Evolutionary conservation across 2,888 invertebrate genomes (phyloP).

Genomic region (Epinotia bilunana): DNA sequence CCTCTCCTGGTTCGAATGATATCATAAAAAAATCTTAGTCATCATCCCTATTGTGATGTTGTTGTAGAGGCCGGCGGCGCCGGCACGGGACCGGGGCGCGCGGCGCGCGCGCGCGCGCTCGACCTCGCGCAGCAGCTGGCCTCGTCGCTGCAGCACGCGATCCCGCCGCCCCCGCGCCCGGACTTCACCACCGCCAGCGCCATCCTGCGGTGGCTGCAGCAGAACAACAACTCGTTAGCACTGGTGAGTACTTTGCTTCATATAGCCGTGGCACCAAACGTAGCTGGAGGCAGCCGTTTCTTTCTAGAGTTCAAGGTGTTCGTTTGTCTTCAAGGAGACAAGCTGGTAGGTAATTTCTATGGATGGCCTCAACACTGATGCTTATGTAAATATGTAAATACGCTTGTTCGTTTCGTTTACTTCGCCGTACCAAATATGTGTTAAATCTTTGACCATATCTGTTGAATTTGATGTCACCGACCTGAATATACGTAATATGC

Average conservation of each 20-base stretch:
- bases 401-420: neutral
- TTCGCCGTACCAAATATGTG: neutral
- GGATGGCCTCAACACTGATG: neutral
- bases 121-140: constrained; percentile 87
- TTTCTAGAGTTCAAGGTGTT: neutral
- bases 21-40: too few species aligned
- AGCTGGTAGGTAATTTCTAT: neutral
- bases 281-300: neutral
- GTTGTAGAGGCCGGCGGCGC: constrained; percentile 66
- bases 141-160: constrained; percentile 86
- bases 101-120: constrained; percentile 81
- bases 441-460: neutral
- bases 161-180: constrained; percentile 86
- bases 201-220: constrained; percentile 88
- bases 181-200: constrained; percentile 87
- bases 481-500: neutral
- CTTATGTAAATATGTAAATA: neutral
- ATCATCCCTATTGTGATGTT: too few species aligned
- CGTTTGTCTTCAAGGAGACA: neutral
- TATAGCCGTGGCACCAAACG: neutral
- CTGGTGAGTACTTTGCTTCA: constrained; percentile 66
- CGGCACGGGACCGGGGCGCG: constrained; percentile 71
- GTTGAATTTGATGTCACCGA: neutral
- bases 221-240: constrained; percentile 78
- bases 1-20: too few species aligned